Conservation (phyloP, 2,113 vertebrate genomes). For the Sorex fumeus region DNA sequence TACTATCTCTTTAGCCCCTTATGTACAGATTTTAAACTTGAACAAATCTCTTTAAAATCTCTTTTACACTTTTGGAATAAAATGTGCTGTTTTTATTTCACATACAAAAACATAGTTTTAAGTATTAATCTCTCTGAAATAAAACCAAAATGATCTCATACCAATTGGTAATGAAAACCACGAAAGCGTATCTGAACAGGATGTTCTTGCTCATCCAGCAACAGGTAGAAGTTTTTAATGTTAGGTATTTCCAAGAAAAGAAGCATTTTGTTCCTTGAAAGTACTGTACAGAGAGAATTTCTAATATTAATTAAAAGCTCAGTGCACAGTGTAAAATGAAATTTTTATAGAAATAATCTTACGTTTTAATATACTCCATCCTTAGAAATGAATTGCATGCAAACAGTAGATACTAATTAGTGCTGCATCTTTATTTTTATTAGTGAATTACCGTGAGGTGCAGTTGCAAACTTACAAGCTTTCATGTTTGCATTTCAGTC, state of each 20-base stretch:
- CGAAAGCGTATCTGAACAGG: not conserved
- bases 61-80: not conserved
- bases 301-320: slow-evolving; percentile 27
- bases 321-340: not conserved
- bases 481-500: too few relatives aligned
- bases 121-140: slow-evolving; percentile 22
- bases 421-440: not conserved
- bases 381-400: slow-evolving; percentile 11
- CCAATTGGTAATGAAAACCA: slow-evolving; percentile 30
- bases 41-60: slow-evolving; percentile 2
- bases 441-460: too few relatives aligned
- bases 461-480: too few relatives aligned
- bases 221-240: not conserved
- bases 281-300: not conserved
- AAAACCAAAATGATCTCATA: slow-evolving; percentile 34
- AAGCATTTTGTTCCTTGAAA: slow-evolving; percentile 14
- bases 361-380: not conserved
- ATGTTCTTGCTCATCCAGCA: not conserved
- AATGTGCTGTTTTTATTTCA: slow-evolving; percentile 15
- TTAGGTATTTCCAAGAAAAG: slow-evolving; percentile 20
- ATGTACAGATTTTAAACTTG: not conserved
- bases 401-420: not conserved
- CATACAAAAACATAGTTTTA: not conserved
- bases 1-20: too few relatives aligned
- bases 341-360: not conserved